These are phyloP conservation scores for Dufourea novaeangliae DNA, from an alignment of 1,140 invertebrate genomes.

Conservation along the genomic window DNA sequence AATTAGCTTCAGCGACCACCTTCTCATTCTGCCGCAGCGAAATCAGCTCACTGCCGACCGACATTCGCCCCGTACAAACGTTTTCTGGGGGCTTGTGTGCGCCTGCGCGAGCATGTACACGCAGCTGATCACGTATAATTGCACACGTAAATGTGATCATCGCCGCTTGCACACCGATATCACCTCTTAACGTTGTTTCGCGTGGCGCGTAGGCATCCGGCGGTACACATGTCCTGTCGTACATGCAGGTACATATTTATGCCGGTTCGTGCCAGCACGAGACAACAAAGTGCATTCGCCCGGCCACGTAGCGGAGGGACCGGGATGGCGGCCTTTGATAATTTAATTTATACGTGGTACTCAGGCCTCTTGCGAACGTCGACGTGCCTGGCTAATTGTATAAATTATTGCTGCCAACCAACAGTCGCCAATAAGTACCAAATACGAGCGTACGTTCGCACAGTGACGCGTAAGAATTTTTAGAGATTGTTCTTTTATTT, in stretches of 20 bases:
- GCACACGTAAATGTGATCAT: constrained; percentile 20
- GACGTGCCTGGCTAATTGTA: constrained; percentile 67
- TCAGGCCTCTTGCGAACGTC: constrained; percentile 39
- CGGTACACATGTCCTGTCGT: constrained; percentile 11
- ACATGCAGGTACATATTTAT: constrained; percentile 55
- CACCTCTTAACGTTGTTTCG: background rate
- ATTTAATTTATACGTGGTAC: constrained; percentile 63
- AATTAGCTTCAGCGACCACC: constrained; percentile 59
- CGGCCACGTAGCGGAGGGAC: background rate
- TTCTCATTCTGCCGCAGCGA: constrained; percentile 21
- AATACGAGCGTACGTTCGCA: constrained; percentile 13
- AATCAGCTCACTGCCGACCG: background rate
- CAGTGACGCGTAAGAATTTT: constrained; percentile 42
- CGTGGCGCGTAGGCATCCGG: constrained; percentile 16
- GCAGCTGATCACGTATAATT: constrained; percentile 16
- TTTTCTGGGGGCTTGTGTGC: background rate
- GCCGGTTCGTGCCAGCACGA: constrained; percentile 47
- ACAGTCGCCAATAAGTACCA: constrained; percentile 41
- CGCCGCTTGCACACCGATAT: background rate
- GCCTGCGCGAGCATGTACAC: background rate
- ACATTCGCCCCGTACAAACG: constrained; percentile 1
- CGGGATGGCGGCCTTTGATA: constrained; percentile 59
- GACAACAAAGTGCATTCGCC: constrained; percentile 56
- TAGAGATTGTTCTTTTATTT: constrained; percentile 4
- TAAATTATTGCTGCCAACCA: constrained; percentile 64